A percentile compares a stretch with the other conserved stretches of the same genome.
phyloP scores from a whole-genome alignment of 2,888 invertebrate species.

The Listrodromus nycthemerus region DNA sequence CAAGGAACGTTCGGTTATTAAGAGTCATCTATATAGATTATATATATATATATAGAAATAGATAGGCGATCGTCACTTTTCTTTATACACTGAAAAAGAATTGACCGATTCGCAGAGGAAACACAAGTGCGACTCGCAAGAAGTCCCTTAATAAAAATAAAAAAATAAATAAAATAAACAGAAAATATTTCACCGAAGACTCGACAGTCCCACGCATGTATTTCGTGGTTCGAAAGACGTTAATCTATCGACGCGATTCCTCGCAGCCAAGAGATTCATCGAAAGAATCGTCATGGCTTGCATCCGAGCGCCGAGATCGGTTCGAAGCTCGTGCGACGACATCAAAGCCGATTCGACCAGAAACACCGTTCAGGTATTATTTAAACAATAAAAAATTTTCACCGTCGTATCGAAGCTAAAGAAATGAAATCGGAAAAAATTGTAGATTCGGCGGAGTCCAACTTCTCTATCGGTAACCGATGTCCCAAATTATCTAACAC shows the following conservation, averaged over 20 bases:
- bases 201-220: constrained; percentile 50
- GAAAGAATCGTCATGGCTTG: constrained; percentile 85
- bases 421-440: no score
- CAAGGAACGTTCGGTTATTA: background rate
- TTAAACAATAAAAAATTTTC: background rate
- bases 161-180: background rate
- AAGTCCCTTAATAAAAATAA: background rate
- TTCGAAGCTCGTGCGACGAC: constrained; percentile 92
- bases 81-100: constrained; percentile 39
- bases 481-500: no score
- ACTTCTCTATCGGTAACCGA: no score
- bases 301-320: constrained; percentile 89
- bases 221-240: constrained; percentile 37
- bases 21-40: background rate
- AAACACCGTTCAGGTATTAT: constrained; percentile 81
- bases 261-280: constrained; percentile 47
- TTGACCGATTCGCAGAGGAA: constrained; percentile 47
- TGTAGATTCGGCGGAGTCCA: no score
- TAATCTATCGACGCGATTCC: constrained; percentile 48
- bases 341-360: constrained; percentile 85
- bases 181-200: background rate
- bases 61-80: constrained; percentile 59
- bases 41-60: background rate
- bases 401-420: background rate
- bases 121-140: background rate